Conservation (phyloP, 2,113 vertebrate species). For the Microcebus tavaratra region DNA sequence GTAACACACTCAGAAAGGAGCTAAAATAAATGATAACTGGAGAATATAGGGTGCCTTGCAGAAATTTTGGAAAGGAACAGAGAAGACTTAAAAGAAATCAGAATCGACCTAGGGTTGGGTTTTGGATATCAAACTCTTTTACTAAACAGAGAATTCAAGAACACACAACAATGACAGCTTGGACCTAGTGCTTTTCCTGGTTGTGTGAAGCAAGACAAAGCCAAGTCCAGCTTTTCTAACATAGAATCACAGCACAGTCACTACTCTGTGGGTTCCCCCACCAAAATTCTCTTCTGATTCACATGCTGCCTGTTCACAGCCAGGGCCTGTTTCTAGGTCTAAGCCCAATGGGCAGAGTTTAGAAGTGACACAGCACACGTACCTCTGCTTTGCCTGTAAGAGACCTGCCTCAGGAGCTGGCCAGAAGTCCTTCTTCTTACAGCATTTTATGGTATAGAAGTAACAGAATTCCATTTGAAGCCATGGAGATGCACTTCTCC, state of each 20-base stretch:
- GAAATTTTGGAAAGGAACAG: neutral
- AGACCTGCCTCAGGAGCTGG: neutral
- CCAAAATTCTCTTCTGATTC: neutral
- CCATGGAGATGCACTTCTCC: fast-evolving
- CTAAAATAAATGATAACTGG: neutral
- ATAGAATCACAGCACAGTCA: neutral
- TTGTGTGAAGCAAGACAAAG: neutral
- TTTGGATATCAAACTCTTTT: neutral
- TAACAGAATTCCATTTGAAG: neutral
- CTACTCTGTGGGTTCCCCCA: fast-evolving
- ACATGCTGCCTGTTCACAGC: fast-evolving
- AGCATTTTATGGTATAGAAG: neutral
- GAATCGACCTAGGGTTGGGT: neutral
- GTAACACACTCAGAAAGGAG: neutral
- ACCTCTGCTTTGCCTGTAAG: neutral
- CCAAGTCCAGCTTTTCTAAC: neutral
- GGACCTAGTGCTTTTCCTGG: fast-evolving
- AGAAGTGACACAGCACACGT: neutral
- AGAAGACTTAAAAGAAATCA: neutral
- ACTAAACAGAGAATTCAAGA: neutral
- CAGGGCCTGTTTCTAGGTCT: neutral
- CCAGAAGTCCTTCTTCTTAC: neutral
- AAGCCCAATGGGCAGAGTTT: neutral
- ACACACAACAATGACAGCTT: neutral
- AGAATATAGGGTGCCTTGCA: neutral